Evolutionary conservation across 2,797 vertebrate genomes (phyloP), one percentile per base, ranked within the genome.

Genomic region (Gorsachius magnificus): DNA sequence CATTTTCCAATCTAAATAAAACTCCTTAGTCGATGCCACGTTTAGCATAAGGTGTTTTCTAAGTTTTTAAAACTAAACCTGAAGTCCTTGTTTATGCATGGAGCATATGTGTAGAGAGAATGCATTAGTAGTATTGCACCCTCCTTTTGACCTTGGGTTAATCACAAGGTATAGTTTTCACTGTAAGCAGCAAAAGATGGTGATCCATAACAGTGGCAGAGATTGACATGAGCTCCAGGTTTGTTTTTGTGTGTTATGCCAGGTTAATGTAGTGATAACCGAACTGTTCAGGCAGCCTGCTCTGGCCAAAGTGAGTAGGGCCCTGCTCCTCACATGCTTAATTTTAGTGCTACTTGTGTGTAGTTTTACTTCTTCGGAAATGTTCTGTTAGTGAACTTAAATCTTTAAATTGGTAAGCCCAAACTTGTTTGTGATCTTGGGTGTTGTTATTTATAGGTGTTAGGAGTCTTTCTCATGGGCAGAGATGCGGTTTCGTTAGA

Each of bases 321-420:
- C 13, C 26, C 25, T 28, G 18, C 38, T 61, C 48, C 63, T 58
- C 29, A 16, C 3, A 1, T 9, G 24, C 11, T 41, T 57, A 22
- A 65, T 46, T 92, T 75, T 45, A 71, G 35, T 0, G 1, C 13
- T 35, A 6, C 3, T 3, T 1, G 3, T 21, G 6, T 33, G 71
- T 21, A 35, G 33, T 16, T 76, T 94, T 70, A n/a, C 15, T 85
- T 79, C n/a, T 48, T 2, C 0, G 4, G 51, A 51, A 80, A 16
- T 9, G 2, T 33, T 43, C 41, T 35, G 3, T 29, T 64, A 24
- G 26, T 17, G 20, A 63, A 54, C 5, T 57, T 45, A 69, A 6
- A 21, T 50, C 58, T 35, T 70, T 8, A 46, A 78, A 38, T 9
- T 31, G 14, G 0, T 45, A 58, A 74, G 43, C 9, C 1, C 24